Percentiles rank a stretch among this genome's conserved stretches.
These are phyloP conservation scores for Cyprinodon tularosa DNA, from an alignment of 2,113 vertebrate genomes.

Conservation along the genomic window DNA sequence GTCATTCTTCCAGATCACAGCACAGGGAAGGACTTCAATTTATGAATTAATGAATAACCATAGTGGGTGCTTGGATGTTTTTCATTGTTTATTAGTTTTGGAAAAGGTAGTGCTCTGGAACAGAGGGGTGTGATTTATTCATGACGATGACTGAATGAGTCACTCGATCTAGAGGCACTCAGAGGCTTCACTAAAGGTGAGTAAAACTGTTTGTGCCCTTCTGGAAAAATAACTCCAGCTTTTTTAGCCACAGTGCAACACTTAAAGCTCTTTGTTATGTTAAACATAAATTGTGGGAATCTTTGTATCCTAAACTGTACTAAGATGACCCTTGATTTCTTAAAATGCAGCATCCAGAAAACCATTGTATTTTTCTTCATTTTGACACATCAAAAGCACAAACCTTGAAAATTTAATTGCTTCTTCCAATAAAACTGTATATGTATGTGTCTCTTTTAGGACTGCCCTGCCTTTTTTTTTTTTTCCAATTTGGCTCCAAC, in stretches of 20 bases:
- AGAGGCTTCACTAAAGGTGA: conserved; percentile 28
- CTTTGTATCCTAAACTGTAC: background rate
- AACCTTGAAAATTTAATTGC: background rate
- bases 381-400: background rate
- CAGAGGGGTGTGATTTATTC: conserved; percentile 65
- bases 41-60: conserved; percentile 4
- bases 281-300: background rate
- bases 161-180: conserved; percentile 49
- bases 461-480: background rate
- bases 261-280: background rate
- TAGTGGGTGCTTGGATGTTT: conserved; percentile 5
- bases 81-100: conserved; percentile 16
- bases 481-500: background rate
- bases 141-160: conserved; percentile 61
- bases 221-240: background rate
- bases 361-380: background rate
- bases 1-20: conserved; percentile 7
- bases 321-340: conserved; percentile 6
- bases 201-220: conserved; percentile 6
- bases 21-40: background rate
- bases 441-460: too few relatives aligned
- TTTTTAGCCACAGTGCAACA: background rate
- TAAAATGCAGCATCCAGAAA: background rate
- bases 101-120: conserved; percentile 40
- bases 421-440: background rate